Percentiles rank a stretch among this genome's conserved stretches.
Evolutionary conservation across 2,113 vertebrate genomes (phyloP).

Genomic region (Embiotoca jacksoni): DNA sequence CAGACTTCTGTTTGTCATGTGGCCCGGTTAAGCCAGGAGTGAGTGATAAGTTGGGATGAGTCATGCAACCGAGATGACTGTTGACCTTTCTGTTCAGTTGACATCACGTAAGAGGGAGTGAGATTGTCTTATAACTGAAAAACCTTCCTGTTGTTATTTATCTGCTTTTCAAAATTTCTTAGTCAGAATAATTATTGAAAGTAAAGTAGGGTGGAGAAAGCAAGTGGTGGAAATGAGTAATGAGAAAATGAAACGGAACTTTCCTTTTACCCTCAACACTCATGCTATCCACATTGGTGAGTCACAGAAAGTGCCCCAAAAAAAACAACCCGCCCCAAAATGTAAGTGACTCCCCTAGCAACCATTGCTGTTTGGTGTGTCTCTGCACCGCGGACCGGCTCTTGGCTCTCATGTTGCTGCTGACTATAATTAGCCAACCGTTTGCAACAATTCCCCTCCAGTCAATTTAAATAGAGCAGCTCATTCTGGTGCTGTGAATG

Average conservation of each 20-base stretch:
- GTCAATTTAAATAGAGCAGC: constrained; percentile 46
- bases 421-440: constrained; percentile 73
- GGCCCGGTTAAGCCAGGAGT: background rate
- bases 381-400: constrained; percentile 24
- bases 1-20: constrained; percentile 1
- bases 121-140: background rate
- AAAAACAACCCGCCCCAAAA: constrained; percentile 4
- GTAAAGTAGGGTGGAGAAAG: background rate
- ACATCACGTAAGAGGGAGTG: background rate
- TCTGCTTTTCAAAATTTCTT: background rate
- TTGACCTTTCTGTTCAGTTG: background rate
- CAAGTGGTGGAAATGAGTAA: background rate
- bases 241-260: background rate
- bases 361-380: constrained; percentile 73
- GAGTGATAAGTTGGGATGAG: constrained; percentile 28
- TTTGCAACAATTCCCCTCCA: constrained; percentile 54
- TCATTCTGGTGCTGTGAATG: constrained; percentile 44
- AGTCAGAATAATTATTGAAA: no score
- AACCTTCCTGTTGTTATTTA: rapidly evolving
- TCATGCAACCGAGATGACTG: constrained; percentile 25
- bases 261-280: constrained; percentile 16
- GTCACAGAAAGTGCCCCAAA: background rate
- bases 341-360: constrained; percentile 61
- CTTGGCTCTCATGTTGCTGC: constrained; percentile 63
- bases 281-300: constrained; percentile 4